phyloP scores from a whole-genome alignment of 23 tunicate genomes.

The Trididemnum miniatum region DNA sequence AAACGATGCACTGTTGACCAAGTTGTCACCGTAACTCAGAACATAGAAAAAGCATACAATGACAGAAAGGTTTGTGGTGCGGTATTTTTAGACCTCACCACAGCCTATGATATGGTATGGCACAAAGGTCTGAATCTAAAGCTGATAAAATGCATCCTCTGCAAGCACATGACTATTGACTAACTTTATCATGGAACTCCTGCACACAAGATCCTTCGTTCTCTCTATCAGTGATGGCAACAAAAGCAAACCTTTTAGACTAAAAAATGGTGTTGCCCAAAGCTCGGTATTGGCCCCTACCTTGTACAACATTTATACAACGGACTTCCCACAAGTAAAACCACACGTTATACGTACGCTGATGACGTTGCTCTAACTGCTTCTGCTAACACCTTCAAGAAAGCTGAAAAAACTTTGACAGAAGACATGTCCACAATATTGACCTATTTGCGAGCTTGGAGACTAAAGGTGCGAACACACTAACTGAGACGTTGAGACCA shows the following conservation, averaged over 20 bases:
- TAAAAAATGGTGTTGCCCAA: background rate
- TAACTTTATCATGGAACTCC: background rate
- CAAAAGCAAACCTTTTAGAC: background rate
- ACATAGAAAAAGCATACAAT: background rate
- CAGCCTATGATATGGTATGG: background rate
- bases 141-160: background rate
- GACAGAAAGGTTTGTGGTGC: background rate
- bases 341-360: too few relatives aligned
- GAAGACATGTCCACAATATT: too few relatives aligned
- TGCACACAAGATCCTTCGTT: background rate
- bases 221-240: background rate
- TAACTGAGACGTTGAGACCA: too few relatives aligned
- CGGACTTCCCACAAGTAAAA: background rate
- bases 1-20: background rate
- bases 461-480: too few relatives aligned
- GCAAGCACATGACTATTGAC: background rate
- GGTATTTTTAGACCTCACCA: background rate
- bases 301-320: background rate
- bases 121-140: background rate
- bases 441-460: too few relatives aligned
- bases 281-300: background rate
- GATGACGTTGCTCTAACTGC: too few relatives aligned
- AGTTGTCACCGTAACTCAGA: background rate
- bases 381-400: too few relatives aligned
- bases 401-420: too few relatives aligned